Percentiles rank a stretch among this genome's conserved stretches.
Evolutionary conservation across 2,888 invertebrate genomes (phyloP).

Genomic region (Hypolimnas misippus): DNA sequence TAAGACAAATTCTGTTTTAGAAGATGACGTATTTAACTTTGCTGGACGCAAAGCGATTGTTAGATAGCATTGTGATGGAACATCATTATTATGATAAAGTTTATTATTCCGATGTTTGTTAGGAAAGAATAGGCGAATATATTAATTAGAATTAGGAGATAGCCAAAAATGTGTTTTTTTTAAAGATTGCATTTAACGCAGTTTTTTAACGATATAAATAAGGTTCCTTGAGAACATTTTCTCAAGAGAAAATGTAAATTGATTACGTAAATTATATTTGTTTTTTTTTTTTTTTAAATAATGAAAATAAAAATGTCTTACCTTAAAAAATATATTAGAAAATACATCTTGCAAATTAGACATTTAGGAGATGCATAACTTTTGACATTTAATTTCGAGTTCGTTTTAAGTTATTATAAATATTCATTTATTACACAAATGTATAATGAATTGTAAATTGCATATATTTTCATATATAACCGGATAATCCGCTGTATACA

Average conservation of each 20-base stretch:
- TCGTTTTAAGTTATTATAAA: not conserved
- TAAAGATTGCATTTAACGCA: slow-evolving; percentile 38
- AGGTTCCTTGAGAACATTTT: not conserved
- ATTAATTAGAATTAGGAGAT: slow-evolving; percentile 27
- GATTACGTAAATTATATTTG: slow-evolving; percentile 6
- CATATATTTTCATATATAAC: slow-evolving; percentile 29
- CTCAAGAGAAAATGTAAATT: slow-evolving; percentile 5
- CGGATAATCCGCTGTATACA: slow-evolving; percentile 21
- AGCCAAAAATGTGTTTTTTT: slow-evolving; percentile 35
- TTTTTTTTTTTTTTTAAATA: not conserved
- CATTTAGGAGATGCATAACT: not conserved
- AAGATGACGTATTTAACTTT: slow-evolving; percentile 21
- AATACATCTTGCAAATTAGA: not conserved
- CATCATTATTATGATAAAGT: slow-evolving; percentile 6
- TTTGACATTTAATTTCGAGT: not conserved
- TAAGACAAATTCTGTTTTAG: slow-evolving; percentile 14
- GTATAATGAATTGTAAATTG: slow-evolving; percentile 22
- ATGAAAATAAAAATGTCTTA: not conserved
- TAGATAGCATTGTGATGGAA: slow-evolving; percentile 20
- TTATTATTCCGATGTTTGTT: slow-evolving; percentile 13
- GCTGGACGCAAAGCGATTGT: slow-evolving; percentile 28
- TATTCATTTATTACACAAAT: not conserved
- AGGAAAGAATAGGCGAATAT: slow-evolving; percentile 9
- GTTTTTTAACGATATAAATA: slow-evolving; percentile 24
- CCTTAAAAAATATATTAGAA: not conserved